Evolutionary conservation across 2,797 vertebrate genomes (phyloP).

Genomic region (Falco naumanni): DNA sequence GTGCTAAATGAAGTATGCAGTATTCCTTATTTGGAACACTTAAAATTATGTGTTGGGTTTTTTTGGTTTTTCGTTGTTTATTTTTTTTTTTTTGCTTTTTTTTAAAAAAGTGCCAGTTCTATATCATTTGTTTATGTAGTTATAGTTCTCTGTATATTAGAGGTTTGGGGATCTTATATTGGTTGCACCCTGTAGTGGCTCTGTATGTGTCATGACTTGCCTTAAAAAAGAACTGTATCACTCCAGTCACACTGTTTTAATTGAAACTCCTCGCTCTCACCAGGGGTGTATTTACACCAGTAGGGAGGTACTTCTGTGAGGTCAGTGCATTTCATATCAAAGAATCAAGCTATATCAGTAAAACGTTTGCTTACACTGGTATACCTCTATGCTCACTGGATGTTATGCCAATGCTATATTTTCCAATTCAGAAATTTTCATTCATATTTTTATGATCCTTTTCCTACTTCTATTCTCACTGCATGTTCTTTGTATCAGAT

Average conservation of each 20-base stretch:
- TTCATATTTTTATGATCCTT: neutral
- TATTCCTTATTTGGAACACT: neutral
- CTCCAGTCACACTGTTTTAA: neutral
- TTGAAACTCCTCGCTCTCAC: neutral
- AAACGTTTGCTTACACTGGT: neutral
- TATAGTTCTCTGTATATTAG: neutral
- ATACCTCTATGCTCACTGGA: neutral
- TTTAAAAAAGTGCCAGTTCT: neutral
- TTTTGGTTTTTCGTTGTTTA: too few species aligned
- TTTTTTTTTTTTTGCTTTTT: neutral
- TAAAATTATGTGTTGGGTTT: neutral
- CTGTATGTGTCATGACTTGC: neutral
- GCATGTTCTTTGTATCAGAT: neutral
- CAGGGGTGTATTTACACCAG: neutral
- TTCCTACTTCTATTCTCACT: neutral
- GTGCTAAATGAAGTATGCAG: neutral
- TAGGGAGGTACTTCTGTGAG: neutral
- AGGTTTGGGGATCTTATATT: neutral
- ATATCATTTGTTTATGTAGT: neutral
- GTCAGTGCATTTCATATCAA: neutral
- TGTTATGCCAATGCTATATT: neutral
- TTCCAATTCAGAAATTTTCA: neutral
- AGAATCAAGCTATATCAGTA: neutral
- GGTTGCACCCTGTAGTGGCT: neutral
- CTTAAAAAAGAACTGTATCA: neutral